phyloP scores from a whole-genome alignment of 2,797 vertebrate species.

The Fistularia tabacaria region DNA sequence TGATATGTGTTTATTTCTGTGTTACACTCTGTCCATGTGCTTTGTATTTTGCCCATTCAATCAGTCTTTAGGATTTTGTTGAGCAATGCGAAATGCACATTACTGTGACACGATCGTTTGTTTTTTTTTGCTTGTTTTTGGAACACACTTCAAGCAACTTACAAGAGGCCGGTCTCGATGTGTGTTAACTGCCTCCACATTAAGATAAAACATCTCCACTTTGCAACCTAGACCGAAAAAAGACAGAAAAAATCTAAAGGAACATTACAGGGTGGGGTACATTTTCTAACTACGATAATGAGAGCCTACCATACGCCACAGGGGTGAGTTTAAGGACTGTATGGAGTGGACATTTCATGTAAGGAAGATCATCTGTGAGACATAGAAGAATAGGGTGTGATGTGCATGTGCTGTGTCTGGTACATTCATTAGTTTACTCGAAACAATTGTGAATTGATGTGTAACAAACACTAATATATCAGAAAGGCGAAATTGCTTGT shows the following conservation, averaged over 20 bases:
- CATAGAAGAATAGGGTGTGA: neutral
- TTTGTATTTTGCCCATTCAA: no score
- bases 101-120: neutral
- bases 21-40: no score
- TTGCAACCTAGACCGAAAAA: conserved; percentile 82
- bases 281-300: no score
- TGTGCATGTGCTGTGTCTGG: no score
- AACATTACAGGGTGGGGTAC: no score
- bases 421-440: no score
- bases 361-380: conserved; percentile 87
- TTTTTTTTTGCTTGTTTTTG: no score
- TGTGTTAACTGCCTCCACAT: conserved; percentile 93
- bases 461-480: no score
- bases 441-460: no score
- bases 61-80: conserved; percentile 12
- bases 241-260: neutral
- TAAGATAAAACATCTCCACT: conserved; percentile 87
- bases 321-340: conserved; percentile 91
- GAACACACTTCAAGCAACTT: conserved; percentile 59
- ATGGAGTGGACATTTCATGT: conserved; percentile 93
- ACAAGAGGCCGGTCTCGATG: conserved; percentile 90
- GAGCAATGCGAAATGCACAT: conserved; percentile 13
- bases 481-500: no score
- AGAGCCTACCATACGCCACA: conserved; percentile 87
- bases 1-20: neutral